Evolutionary conservation across 2,113 vertebrate species (phyloP).

Genomic region (Otolemur garnettii): DNA sequence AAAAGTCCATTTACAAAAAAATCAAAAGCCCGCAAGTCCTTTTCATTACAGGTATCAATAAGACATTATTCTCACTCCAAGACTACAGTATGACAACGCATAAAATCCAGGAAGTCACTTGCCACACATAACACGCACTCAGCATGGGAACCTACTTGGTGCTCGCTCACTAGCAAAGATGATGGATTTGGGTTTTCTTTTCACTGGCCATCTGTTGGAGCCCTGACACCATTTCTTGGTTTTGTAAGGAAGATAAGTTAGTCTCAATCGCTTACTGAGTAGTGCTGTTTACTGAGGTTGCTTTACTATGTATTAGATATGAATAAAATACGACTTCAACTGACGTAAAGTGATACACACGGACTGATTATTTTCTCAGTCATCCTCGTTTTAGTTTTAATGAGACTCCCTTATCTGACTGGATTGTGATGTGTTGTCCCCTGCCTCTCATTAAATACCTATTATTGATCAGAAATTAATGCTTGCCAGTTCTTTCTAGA

Average conservation of each 20-base stretch:
- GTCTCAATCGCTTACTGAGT: neutral
- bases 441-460: neutral
- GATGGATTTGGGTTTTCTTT: neutral
- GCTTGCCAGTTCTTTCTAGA: neutral
- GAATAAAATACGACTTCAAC: neutral
- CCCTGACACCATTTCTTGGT: neutral
- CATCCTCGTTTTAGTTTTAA: neutral
- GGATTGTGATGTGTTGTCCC: neutral
- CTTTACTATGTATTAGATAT: neutral
- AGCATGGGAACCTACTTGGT: slow-evolving; percentile 28
- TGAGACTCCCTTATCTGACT: neutral
- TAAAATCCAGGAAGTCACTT: slow-evolving; percentile 74
- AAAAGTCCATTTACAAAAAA: slow-evolving; percentile 81
- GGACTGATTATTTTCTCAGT: neutral
- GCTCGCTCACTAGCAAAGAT: neutral
- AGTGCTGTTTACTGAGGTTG: neutral
- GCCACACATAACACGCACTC: slow-evolving; percentile 34
- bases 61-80: slow-evolving; percentile 56
- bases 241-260: neutral
- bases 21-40: slow-evolving; percentile 74
- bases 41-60: slow-evolving; percentile 83
- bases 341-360: neutral
- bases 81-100: slow-evolving; percentile 51
- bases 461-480: neutral
- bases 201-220: neutral